phyloP scores from a whole-genome alignment of 2,888 invertebrate genomes.

The Drosophila gaucha region DNA sequence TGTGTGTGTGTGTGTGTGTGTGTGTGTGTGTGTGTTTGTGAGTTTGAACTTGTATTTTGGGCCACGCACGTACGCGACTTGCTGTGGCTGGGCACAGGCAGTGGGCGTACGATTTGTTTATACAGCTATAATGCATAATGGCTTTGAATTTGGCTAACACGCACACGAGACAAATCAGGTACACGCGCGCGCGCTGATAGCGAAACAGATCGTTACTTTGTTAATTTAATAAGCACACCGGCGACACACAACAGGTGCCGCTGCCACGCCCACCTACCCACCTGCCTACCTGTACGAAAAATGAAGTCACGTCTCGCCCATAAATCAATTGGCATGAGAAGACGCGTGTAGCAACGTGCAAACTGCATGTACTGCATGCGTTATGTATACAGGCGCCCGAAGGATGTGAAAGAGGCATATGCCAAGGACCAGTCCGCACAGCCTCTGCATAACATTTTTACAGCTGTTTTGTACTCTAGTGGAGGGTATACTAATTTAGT shows the following conservation, averaged over 20 bases:
- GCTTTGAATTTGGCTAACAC: slow-evolving; percentile 59
- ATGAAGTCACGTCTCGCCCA: slow-evolving; percentile 75
- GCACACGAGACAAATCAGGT: slow-evolving; percentile 20
- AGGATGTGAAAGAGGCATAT: not conserved
- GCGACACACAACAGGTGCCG: slow-evolving; percentile 71
- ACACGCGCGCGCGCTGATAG: slow-evolving; percentile 27
- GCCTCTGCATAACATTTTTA: slow-evolving; percentile 19
- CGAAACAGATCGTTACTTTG: slow-evolving; percentile 58
- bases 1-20: slow-evolving; percentile 4
- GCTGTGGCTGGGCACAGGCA: slow-evolving; percentile 6
- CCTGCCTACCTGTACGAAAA: slow-evolving; percentile 17
- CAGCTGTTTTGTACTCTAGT: slow-evolving; percentile 4
- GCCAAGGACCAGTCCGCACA: not conserved
- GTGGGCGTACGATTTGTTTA: slow-evolving; percentile 64
- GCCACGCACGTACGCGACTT: slow-evolving; percentile 51
- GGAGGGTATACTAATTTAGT: not conserved
- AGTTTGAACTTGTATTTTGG: too few species aligned
- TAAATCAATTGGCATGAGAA: slow-evolving; percentile 78
- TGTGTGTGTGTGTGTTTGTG: slow-evolving; percentile 11
- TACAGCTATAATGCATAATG: slow-evolving; percentile 74
- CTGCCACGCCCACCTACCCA: slow-evolving; percentile 10
- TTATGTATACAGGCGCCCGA: slow-evolving; percentile 6
- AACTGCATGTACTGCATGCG: slow-evolving; percentile 62
- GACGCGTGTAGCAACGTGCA: slow-evolving; percentile 40
- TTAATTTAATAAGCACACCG: slow-evolving; percentile 73